Evolutionary conservation across 2,888 invertebrate species (phyloP).

Genomic region (Strigamia crassipes): DNA sequence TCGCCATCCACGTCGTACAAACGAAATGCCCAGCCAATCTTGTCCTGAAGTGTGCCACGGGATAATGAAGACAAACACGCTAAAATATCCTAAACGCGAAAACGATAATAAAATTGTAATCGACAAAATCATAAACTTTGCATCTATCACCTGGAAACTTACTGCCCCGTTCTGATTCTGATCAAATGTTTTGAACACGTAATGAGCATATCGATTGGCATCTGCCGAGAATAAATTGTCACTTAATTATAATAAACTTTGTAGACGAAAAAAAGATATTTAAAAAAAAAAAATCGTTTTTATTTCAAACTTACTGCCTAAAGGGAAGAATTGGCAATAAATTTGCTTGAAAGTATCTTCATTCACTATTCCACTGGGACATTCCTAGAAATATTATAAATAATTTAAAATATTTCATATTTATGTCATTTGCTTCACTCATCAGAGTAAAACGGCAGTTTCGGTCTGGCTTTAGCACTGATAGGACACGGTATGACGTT

Average conservation of each 20-base stretch:
- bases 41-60: conserved; percentile 90
- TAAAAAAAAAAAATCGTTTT: background rate
- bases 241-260: background rate
- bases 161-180: conserved; percentile 95
- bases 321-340: conserved; percentile 97
- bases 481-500: too few relatives aligned
- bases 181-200: conserved; percentile 98
- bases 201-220: conserved; percentile 94
- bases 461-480: too few relatives aligned
- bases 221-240: conserved; percentile 66
- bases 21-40: conserved; percentile 94
- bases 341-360: conserved; percentile 98
- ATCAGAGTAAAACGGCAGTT: too few relatives aligned
- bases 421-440: background rate
- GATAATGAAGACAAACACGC: conserved; percentile 89
- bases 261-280: background rate
- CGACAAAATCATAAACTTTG: background rate
- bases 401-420: background rate
- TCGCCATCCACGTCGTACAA: conserved; percentile 95
- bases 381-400: conserved; percentile 70
- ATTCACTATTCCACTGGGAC: conserved; percentile 94
- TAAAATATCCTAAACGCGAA: conserved; percentile 77
- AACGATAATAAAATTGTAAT: background rate
- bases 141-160: conserved; percentile 88
- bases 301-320: conserved; percentile 81